Conservation (phyloP, 1,140 invertebrate genomes). For the Venustaconcha ellipsiformis region DNA sequence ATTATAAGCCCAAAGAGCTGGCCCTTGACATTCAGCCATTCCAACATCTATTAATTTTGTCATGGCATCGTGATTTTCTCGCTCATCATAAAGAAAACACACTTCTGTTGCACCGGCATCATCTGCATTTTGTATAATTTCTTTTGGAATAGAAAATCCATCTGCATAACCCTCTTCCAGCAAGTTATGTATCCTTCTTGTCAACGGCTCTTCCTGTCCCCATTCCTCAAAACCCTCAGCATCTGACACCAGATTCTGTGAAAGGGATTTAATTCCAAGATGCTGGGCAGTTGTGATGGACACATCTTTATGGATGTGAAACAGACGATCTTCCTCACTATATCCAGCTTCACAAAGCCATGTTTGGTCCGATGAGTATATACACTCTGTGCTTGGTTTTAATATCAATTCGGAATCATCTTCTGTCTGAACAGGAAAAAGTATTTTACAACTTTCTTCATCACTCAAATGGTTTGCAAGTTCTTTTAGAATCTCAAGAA, state of each 20-base stretch:
- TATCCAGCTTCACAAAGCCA: conserved; percentile 21
- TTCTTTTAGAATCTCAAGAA: neutral
- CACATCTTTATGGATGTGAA: conserved; percentile 35
- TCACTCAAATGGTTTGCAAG: conserved; percentile 1
- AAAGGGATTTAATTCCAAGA: conserved; percentile 44
- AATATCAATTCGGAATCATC: conserved; percentile 24
- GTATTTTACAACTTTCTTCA: neutral
- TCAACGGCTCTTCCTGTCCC: conserved; percentile 50
- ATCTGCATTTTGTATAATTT: conserved; percentile 69
- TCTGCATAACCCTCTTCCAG: conserved; percentile 44
- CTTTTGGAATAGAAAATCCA: conserved; percentile 58
- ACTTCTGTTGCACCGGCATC: conserved; percentile 61
- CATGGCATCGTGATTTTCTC: conserved; percentile 42
- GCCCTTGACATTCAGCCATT: conserved; percentile 47
- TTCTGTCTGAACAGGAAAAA: neutral
- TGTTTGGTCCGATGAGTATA: conserved; percentile 16
- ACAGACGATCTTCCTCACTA: conserved; percentile 31
- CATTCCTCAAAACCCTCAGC: conserved; percentile 31
- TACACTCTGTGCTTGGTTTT: conserved; percentile 24
- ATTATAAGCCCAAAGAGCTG: conserved; percentile 53
- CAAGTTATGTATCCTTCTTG: conserved; percentile 39
- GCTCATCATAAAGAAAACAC: conserved; percentile 58
- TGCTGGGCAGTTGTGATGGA: conserved; percentile 18
- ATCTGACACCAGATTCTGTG: conserved; percentile 22
- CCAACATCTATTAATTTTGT: conserved; percentile 45